Evolutionary conservation across 1,140 invertebrate genomes (phyloP), one percentile per base, ranked within the genome.

Genomic region (Cydia strobilella): DNA sequence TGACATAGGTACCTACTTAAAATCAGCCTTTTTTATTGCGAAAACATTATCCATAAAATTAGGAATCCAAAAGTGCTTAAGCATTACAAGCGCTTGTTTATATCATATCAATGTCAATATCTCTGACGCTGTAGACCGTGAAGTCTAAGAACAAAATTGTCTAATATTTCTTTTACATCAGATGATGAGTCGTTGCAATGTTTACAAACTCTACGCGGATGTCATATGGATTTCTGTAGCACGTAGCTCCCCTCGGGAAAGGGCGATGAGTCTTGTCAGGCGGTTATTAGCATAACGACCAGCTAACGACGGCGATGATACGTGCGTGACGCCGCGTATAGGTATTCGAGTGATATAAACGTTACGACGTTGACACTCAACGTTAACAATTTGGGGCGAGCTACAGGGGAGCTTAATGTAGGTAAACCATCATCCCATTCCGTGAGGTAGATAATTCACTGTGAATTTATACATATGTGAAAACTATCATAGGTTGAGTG

Each of bases 241-340:
- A 51, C 73, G 73, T 77, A 62, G 71, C 66, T 42, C 73, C 51
- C 69, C 27, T 39, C 39, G 23, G 25, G 72, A 73, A 72, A 66
- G 45, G 35, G 59, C 74, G 76, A 74, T 71, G 74, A 31, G 69
- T 25, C 73, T 51, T 76, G 71, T 78, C 71, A 77, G 69, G 31
- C 23, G 63, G 77, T 80, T 78, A 81, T 81, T 80, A 79, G 77
- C 80, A 77, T 81, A 83, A 83, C 80, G 78, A 78, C 78, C 77
- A 77, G 62, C 76, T 83, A 83, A 81, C 79, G 81, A 83, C 76
- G 25, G n/a, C 63, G 39, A 31, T 39, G 62, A 63, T 18, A 39
- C 65, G 63, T 71, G 75, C 80, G 77, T 79, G 80, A 79, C 76
- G 39, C 27, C 65, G 35, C 65, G 65, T 69, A 69, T 69, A 69